Base-by-base conservation (phyloP, 1,140 invertebrate species). In the Halesus radiatus region DNA sequence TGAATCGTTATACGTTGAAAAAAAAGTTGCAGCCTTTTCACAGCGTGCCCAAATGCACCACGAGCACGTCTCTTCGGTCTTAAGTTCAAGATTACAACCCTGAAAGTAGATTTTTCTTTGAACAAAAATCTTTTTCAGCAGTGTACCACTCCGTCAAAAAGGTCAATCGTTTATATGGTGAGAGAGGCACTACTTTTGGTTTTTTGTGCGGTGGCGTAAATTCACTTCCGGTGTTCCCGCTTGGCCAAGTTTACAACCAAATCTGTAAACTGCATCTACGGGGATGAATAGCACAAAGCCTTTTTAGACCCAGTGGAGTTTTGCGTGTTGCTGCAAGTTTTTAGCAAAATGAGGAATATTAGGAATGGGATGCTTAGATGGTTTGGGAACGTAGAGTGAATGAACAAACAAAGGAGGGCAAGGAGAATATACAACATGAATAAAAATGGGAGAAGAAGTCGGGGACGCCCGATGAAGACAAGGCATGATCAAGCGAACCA, bases 31-130 rank as follows among this genome's bases (percentile, higher is more conserved):
- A 0, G 6, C 23, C 29, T 22, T 66, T 66, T 66, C 32, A 37
- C 10, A 0, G 16, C 0, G 62, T 66, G 62, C 23, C 62, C 3
- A 29, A 66, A 45, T 13, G 37, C 29, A 29, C 62, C 22, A 26
- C 16, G 13, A 6, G 10, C 37, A 1, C 10, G 4, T 26, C 10
- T 26, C 29, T 22, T 29, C 29, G 62, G 22, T 29, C 16, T 18
- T 32, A 66, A 66, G 62, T 66, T 66, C 62, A 29, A 66, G 23
- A 26, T 66, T 66, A 66, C 62, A 66, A 66, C 62, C 62, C 62
- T 66, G 62, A 66, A 66, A 66, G 26, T 29, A 32, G 62, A 66
- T 66, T 29, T 66, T 66, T 66, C 29, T 26, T 4, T 3, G 15
- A 20, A 18, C 23, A 6, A 60, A n/a, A 23, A 60, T 60, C 2